These are phyloP conservation scores for Heliothis virescens DNA, from an alignment of 1,140 invertebrate genomes.

Conservation along the genomic window DNA sequence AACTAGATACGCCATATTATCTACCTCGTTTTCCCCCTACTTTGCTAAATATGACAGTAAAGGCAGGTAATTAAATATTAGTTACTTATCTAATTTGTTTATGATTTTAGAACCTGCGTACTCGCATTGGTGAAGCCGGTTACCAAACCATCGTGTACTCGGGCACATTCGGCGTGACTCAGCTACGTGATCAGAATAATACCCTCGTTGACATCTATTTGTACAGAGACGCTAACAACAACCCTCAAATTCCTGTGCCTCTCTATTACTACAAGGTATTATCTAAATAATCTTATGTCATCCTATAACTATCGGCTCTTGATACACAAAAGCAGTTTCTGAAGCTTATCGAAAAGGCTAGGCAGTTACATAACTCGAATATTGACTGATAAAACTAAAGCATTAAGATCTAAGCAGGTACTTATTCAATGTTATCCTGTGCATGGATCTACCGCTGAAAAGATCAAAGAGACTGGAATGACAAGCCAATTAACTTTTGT, in stretches of 20 bases:
- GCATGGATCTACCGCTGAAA: too few species aligned
- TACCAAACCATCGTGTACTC: conserved; percentile 78
- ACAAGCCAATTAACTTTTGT: too few species aligned
- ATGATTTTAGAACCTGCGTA: conserved; percentile 69
- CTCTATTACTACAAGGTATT: conserved; percentile 82
- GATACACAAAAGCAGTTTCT: not conserved
- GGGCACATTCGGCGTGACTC: conserved; percentile 77
- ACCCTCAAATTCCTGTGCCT: conserved; percentile 75
- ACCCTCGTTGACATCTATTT: conserved; percentile 72
- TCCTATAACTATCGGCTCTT: not conserved
- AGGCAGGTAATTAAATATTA: too few species aligned
- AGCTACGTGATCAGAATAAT: conserved; percentile 69
- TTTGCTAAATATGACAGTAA: not conserved
- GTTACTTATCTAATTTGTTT: not conserved
- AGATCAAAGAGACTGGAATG: too few species aligned
- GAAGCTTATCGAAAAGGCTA: too few species aligned
- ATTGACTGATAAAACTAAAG: too few species aligned
- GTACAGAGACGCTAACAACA: conserved; percentile 61
- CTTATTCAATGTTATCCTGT: too few species aligned
- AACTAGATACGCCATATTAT: too few species aligned
- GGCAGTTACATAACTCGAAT: too few species aligned
- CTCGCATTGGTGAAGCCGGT: conserved; percentile 71
- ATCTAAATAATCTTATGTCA: conserved; percentile 14
- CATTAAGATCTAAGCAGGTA: too few species aligned
- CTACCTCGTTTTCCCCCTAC: too few species aligned